Base-by-base conservation (phyloP, 2,797 vertebrate genomes). In the Channa striata region DNA sequence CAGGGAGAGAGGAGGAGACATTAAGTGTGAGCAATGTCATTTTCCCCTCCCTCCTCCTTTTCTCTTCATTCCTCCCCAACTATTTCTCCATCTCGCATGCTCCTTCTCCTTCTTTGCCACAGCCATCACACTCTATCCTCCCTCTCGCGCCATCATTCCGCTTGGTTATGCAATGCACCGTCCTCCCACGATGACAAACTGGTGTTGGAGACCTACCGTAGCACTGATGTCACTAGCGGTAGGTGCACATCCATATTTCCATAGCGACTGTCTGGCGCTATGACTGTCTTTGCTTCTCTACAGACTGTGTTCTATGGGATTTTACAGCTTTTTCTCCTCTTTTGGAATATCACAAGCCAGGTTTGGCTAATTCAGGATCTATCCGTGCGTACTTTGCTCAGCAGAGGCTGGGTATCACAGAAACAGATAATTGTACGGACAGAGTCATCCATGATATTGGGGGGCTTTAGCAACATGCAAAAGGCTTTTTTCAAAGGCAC, bases 151-250 rank as follows among this genome's bases (percentile, higher is more conserved):
- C 75, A 86, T 91, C 92, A 67, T 81, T 83, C 88, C 78, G 88
- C 85, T 93, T 86, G 91, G 88, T 94, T 94, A 95, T 93, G 93
- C 94, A 93, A 94, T 87, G 90, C 91, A 87, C 92, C 12, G 87
- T 88, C 83, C 89, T 92, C 84, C 91, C 82, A 69, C 56, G 49
- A 68, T 81, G 72, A 75, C 81, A 70, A 80, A 69, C 83, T 82
- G 86, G 77, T 69, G 84, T 52, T 71, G 77, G 76, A 78, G 78
- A 89, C 74, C 85, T 64, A 81, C 76, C 72, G 68, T 75, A 78
- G 76, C 83, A 58, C 67, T 40, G 83, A 78, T 81, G 87, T 91
- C 90, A 90, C 88, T 82, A 69, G 66, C 65, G 57, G 58, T 47
- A 52, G 80, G 66, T 64, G 73, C 74, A 82, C 30, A 84, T 84